A percentile compares a stretch with the other conserved stretches of the same genome.
Conservation (phyloP, 2,113 vertebrate species). For the Spheniscus mendiculus region DNA sequence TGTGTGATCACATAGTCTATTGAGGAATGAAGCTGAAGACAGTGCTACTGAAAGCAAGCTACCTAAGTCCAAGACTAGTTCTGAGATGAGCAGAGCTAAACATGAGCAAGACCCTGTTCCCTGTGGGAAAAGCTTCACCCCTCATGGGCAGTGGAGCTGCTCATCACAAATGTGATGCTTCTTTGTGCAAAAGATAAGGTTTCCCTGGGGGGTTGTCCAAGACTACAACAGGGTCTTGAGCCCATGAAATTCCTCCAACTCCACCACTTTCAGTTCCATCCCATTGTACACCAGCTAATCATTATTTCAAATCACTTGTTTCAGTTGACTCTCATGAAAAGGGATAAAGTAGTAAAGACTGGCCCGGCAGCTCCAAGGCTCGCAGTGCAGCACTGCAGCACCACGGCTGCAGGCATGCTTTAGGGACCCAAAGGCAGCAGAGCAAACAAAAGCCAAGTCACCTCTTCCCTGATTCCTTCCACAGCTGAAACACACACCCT, state of each 20-base stretch:
- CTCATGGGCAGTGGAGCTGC: background rate
- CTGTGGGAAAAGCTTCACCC: background rate
- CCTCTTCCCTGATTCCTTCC: background rate
- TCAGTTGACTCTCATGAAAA: background rate
- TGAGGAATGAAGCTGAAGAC: background rate
- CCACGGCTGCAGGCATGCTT: accelerated
- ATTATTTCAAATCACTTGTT: background rate
- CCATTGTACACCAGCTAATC: background rate
- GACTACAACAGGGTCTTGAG: background rate
- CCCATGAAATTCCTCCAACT: background rate
- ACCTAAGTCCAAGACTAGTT: background rate
- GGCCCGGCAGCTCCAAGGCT: background rate
- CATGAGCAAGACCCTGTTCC: accelerated
- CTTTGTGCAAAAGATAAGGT: background rate
- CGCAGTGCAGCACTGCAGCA: background rate
- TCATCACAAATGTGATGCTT: background rate
- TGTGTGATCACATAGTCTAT: background rate
- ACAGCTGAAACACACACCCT: background rate
- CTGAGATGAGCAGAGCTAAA: background rate
- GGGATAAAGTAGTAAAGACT: background rate
- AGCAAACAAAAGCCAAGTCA: background rate
- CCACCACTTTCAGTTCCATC: background rate
- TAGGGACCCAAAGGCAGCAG: background rate
- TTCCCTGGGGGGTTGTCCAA: background rate
- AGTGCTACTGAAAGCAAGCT: background rate